phyloP scores from a whole-genome alignment of 2,888 invertebrate species.

The Norana najaformis region DNA sequence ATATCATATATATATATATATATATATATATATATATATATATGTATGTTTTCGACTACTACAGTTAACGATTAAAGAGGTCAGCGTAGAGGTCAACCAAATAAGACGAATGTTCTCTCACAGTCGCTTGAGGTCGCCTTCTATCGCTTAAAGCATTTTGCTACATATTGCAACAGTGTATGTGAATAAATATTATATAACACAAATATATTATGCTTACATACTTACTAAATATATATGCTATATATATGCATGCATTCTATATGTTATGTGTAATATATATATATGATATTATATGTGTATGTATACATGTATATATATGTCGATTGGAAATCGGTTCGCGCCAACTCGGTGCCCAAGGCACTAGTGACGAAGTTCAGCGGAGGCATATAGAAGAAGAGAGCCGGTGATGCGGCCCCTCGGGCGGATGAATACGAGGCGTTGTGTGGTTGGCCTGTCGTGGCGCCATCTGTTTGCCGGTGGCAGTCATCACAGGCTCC shows the following conservation, averaged over 20 bases:
- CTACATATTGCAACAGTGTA: too few relatives aligned
- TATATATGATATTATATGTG: background rate
- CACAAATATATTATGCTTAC: too few relatives aligned
- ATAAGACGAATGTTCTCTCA: too few relatives aligned
- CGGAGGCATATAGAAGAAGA: background rate
- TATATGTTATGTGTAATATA: background rate
- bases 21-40: background rate
- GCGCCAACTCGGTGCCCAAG: background rate
- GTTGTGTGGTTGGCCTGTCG: constrained; percentile 5
- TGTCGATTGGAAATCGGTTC: constrained; percentile 13
- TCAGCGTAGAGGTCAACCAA: too few relatives aligned
- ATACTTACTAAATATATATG: too few relatives aligned
- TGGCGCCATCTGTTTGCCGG: background rate
- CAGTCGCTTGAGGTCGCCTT: too few relatives aligned
- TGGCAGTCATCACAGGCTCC: background rate
- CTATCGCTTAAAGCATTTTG: too few relatives aligned
- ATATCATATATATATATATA: too few relatives aligned
- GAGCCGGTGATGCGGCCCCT: constrained; percentile 6
- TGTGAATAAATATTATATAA: too few relatives aligned
- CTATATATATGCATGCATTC: background rate
- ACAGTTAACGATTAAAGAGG: too few relatives aligned
- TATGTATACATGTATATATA: background rate
- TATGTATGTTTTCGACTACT: too few relatives aligned
- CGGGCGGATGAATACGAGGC: constrained; percentile 13
- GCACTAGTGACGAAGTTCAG: background rate